Percentiles rank a stretch among this genome's conserved stretches.
phyloP scores from a whole-genome alignment of 2,888 invertebrate species.

The Hartigia nigra region DNA sequence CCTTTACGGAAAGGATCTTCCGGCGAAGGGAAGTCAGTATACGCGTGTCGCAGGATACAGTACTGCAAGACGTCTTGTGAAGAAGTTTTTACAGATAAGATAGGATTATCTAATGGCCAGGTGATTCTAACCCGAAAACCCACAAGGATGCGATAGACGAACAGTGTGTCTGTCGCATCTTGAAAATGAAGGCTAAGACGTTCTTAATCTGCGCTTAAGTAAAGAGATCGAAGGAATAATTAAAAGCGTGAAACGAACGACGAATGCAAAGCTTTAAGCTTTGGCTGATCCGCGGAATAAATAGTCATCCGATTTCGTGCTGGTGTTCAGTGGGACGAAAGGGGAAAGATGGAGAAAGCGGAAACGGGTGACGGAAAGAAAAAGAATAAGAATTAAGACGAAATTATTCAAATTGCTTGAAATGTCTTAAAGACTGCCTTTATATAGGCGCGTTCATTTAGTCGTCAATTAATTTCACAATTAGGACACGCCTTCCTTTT shows the following conservation, averaged over 20 bases:
- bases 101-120: too few species aligned
- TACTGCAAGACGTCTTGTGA: too few species aligned
- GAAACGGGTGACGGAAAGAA: not conserved
- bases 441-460: not conserved
- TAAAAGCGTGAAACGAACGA: constrained; percentile 2
- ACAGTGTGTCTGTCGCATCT: not conserved
- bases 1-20: not conserved
- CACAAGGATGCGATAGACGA: too few species aligned
- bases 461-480: not conserved
- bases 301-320: not conserved
- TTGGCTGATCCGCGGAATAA: not conserved
- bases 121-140: too few species aligned
- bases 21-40: not conserved
- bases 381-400: not conserved
- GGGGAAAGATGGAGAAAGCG: not conserved
- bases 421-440: not conserved
- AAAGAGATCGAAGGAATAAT: constrained; percentile 28
- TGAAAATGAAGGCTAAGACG: not conserved
- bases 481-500: not conserved
- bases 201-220: constrained; percentile 34
- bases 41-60: not conserved
- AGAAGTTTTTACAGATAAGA: too few species aligned
- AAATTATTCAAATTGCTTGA: not conserved
- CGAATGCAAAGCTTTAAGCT: not conserved
- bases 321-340: not conserved